Base-by-base conservation (phyloP, 2,113 vertebrate species). In the Lamprotornis superbus region DNA sequence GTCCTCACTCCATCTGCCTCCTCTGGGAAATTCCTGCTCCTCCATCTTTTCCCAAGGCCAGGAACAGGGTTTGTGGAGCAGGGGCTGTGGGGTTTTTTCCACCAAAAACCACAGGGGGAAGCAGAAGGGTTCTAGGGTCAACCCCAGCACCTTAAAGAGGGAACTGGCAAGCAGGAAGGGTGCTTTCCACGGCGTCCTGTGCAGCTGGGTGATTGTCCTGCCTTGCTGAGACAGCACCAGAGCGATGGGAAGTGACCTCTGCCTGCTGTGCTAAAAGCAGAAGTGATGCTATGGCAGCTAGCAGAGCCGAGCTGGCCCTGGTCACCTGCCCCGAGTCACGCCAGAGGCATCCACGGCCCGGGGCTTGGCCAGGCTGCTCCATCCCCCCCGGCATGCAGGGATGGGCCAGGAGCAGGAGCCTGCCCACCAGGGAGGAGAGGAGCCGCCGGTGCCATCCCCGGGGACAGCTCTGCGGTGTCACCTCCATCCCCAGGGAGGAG, bases 211-310 rank as follows among this genome's bases (percentile, higher is more conserved):
- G 27, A 2, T 55, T 28, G n/a, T 33, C 63, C 75, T 93, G 78
- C 65, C 44, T 77, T n/a, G 78, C 74, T 87, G 92, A 78, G 76
- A 2, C 15, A 9, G 42, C 37, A 6, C 8, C 30, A 89, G 61
- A 31, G 80, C 6, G 6, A 31, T 19, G 89, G 94, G 91, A 92
- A 94, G 89, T 92, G 93, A 90, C 59, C 89, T 64, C 83, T 56
- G 53, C 49, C 82, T 31, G 31, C 65, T 3, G 39, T 4, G 67
- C 86, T 69, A 18, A 92, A 94, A 94, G 2, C 3, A 94, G 94
- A 89, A 92, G 91, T 47, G 87, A 65, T 79, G 79, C 57, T 11
- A 3, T 52, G 86, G 37, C 76, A 35, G 79, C 9, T 8, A 4
- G 5, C 80, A 24, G 57, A 27, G 10, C 14, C 3, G 10, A 33